These are phyloP conservation scores for Ormyrus pomaceus DNA, from an alignment of 2,888 invertebrate genomes.

Conservation along the genomic window DNA sequence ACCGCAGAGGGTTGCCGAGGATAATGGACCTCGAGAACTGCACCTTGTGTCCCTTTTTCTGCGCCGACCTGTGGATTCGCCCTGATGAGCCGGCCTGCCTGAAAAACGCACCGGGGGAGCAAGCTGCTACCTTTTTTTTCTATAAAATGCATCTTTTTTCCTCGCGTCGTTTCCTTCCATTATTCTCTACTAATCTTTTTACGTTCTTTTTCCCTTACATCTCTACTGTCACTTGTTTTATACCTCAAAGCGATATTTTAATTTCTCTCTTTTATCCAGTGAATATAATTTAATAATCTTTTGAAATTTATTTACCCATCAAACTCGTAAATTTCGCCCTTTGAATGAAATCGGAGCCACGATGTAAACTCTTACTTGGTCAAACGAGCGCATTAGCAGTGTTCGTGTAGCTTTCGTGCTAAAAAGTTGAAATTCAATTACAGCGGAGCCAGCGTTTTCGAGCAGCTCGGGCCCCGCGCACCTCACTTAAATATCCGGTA, in stretches of 20 bases:
- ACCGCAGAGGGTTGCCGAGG: slow-evolving; percentile 17
- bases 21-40: slow-evolving; percentile 39
- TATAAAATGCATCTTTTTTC: neutral
- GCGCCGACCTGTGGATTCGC: slow-evolving; percentile 22
- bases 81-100: neutral
- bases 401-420: no score
- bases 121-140: neutral
- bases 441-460: no score
- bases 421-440: no score
- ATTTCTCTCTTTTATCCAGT: no score
- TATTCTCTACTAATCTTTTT: neutral
- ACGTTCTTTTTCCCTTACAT: neutral
- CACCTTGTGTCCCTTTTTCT: slow-evolving; percentile 41
- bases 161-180: neutral
- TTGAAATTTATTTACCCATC: no score
- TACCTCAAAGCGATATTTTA: no score
- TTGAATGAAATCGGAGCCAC: no score
- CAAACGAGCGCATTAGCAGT: no score
- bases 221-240: neutral
- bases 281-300: no score
- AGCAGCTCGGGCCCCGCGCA: no score
- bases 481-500: slow-evolving; percentile 46
- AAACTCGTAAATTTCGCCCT: no score
- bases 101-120: slow-evolving; percentile 16
- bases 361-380: no score